These are phyloP conservation scores for Lanius ludovicianus DNA, from an alignment of 2,113 vertebrate genomes.

Conservation along the genomic window DNA sequence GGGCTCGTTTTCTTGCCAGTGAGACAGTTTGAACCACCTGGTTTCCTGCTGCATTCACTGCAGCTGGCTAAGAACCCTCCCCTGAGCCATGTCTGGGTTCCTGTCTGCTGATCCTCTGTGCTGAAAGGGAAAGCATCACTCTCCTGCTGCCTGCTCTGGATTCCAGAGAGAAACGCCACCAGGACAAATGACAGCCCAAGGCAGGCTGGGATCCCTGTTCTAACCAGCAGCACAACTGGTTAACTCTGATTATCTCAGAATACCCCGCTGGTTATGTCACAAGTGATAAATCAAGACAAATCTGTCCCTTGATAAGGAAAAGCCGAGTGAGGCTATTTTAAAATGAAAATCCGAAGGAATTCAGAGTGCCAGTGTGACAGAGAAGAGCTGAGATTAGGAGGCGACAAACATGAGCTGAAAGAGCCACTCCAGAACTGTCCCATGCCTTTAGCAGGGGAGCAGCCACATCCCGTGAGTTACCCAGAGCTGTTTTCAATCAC, in stretches of 20 bases:
- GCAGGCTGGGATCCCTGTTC: not conserved
- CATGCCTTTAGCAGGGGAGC: not conserved
- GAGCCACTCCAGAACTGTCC: not conserved
- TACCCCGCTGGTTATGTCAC: not conserved
- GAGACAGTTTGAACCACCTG: not conserved
- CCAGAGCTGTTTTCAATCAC: accelerated
- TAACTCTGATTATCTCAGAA: not conserved
- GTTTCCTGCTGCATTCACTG: accelerated
- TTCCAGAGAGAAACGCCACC: not conserved
- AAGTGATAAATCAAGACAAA: not conserved
- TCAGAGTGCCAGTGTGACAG: not conserved
- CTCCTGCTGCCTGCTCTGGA: not conserved
- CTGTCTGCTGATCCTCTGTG: not conserved
- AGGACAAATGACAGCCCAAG: not conserved
- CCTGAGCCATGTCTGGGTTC: accelerated
- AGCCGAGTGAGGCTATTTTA: not conserved
- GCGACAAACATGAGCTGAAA: not conserved
- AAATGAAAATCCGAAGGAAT: constrained; percentile 26
- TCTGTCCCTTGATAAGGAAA: constrained; percentile 7
- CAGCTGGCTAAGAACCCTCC: not conserved
- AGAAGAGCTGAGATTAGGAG: not conserved
- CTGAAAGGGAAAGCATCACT: not conserved
- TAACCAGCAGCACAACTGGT: not conserved
- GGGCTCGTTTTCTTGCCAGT: not conserved
- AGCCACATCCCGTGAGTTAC: accelerated